These are phyloP conservation scores for Zenarchopterus dispar DNA, from an alignment of 2,797 vertebrate genomes.

Conservation along the genomic window DNA sequence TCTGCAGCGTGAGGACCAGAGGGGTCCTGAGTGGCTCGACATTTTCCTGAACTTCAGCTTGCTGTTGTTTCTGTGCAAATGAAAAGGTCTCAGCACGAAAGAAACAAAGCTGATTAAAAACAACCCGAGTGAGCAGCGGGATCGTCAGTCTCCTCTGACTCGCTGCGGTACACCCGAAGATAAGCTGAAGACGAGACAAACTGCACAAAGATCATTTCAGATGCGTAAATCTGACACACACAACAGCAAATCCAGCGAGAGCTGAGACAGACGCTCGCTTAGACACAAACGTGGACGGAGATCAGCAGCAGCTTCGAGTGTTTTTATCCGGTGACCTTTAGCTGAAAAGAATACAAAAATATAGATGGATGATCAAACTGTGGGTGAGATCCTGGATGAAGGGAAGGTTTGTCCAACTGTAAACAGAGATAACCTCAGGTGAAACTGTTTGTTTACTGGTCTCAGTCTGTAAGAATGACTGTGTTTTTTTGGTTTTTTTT, in stretches of 20 bases:
- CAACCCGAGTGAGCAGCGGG: slow-evolving; percentile 8
- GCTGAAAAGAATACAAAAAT: not conserved
- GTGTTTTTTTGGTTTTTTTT: too few relatives aligned
- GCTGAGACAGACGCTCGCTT: not conserved
- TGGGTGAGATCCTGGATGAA: too few relatives aligned
- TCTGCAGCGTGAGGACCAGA: not conserved
- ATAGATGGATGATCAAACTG: too few relatives aligned
- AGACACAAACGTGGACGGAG: not conserved
- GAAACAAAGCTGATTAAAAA: slow-evolving; percentile 34
- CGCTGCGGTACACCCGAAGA: not conserved
- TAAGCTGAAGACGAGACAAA: not conserved
- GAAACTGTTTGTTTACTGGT: too few relatives aligned
- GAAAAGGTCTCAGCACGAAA: slow-evolving; percentile 13
- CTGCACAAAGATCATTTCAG: not conserved
- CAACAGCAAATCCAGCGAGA: not conserved
- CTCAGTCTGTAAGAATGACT: too few relatives aligned
- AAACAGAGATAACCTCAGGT: too few relatives aligned
- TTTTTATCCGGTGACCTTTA: not conserved
- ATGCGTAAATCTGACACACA: not conserved
- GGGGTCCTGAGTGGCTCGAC: slow-evolving; percentile 28
- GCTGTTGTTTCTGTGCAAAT: not conserved
- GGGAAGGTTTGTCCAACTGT: too few relatives aligned
- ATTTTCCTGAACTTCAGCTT: slow-evolving; percentile 30
- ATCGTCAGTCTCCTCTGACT: not conserved
- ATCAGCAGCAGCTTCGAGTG: not conserved